phyloP scores from a whole-genome alignment of 1,140 invertebrate genomes.

The Medauroidea extradentata region DNA sequence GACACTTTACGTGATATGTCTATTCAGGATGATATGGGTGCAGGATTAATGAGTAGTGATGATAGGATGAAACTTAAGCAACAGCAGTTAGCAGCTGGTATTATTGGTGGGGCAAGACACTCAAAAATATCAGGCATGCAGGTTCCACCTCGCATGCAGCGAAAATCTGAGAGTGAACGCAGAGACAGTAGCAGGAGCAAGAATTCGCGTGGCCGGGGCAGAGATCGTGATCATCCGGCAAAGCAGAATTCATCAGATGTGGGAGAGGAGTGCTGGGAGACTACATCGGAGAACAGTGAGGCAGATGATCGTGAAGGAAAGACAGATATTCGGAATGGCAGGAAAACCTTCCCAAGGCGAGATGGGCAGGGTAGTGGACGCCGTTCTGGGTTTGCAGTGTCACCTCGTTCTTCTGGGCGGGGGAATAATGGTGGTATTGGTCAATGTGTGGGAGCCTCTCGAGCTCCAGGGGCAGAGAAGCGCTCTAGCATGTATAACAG shows the following conservation, averaged over 20 bases:
- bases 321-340: slow-evolving; percentile 32
- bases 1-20: slow-evolving; percentile 19
- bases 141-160: slow-evolving; percentile 31
- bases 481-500: slow-evolving; percentile 30
- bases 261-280: slow-evolving; percentile 64
- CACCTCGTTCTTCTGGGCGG: too few relatives aligned
- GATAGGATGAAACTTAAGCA: slow-evolving; percentile 67
- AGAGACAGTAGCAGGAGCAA: slow-evolving; percentile 19
- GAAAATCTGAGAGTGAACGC: slow-evolving; percentile 26
- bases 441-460: slow-evolving; percentile 20
- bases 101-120: slow-evolving; percentile 44
- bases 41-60: slow-evolving; percentile 45
- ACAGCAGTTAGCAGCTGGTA: slow-evolving; percentile 58
- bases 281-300: slow-evolving; percentile 63
- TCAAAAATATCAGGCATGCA: background rate
- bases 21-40: slow-evolving; percentile 34
- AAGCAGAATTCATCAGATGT: slow-evolving; percentile 35
- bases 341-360: slow-evolving; percentile 32
- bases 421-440: background rate
- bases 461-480: slow-evolving; percentile 42
- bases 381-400: background rate
- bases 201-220: slow-evolving; percentile 13
- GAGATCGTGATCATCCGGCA: background rate
- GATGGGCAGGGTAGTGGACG: slow-evolving; percentile 13
- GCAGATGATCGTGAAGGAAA: slow-evolving; percentile 42